These are phyloP conservation scores for Pygmarrhopalites habei DNA, from an alignment of 1,140 invertebrate species.

Conservation along the genomic window DNA sequence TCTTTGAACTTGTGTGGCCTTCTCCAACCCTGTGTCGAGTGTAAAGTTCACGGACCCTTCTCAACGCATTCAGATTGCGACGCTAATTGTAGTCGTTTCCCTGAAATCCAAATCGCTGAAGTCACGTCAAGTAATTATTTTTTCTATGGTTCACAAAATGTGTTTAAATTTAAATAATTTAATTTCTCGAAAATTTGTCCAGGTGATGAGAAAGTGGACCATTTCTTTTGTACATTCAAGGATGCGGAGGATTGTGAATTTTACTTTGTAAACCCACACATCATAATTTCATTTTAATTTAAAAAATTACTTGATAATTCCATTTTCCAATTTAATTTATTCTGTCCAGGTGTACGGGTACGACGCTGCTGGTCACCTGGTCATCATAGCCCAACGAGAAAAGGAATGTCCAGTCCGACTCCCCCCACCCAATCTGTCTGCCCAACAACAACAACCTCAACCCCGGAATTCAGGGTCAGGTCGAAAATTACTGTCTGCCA, in stretches of 20 bases:
- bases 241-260: conserved; percentile 8
- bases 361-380: background rate
- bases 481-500: too few species aligned
- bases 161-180: background rate
- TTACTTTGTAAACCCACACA: conserved; percentile 8
- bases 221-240: conserved; percentile 3
- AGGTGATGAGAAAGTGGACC: conserved; percentile 5
- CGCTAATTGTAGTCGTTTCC: conserved; percentile 15
- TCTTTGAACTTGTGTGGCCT: conserved; percentile 58
- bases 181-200: background rate
- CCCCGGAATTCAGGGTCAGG: background rate
- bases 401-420: conserved; percentile 5
- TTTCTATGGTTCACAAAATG: background rate
- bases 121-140: conserved; percentile 11
- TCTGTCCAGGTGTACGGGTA: too few species aligned
- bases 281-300: too few species aligned
- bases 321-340: too few species aligned
- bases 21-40: conserved; percentile 86
- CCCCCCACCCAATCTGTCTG: background rate
- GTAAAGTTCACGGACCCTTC: conserved; percentile 74
- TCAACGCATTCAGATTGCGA: conserved; percentile 52
- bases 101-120: conserved; percentile 7
- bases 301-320: too few species aligned
- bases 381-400: conserved; percentile 2
- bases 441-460: background rate